Percentiles rank a stretch among this genome's conserved stretches.
Evolutionary conservation across 2,888 invertebrate species (phyloP).

Genomic region (Carterocephalus palaemon): DNA sequence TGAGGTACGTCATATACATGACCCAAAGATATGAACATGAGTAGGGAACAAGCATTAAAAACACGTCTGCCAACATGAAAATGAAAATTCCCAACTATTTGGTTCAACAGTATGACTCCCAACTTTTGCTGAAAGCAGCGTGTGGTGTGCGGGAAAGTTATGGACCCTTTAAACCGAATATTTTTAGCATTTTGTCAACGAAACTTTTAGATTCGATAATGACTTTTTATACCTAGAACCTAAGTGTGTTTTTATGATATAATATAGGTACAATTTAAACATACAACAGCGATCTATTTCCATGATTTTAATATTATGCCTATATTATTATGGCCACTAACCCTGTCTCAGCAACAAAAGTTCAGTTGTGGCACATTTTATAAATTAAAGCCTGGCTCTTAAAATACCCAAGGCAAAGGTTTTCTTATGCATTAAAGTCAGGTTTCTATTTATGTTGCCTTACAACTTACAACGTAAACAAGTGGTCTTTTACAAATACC

Average conservation of each 20-base stretch:
- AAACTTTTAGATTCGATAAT: too few relatives aligned
- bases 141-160: constrained; percentile 15
- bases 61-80: constrained; percentile 7
- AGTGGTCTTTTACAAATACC: background rate
- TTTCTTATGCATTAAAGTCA: background rate
- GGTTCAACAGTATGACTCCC: constrained; percentile 13
- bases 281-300: too few relatives aligned
- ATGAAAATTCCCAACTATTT: constrained; percentile 18
- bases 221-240: too few relatives aligned
- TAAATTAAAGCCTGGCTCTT: background rate
- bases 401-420: background rate
- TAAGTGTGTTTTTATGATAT: too few relatives aligned
- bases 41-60: constrained; percentile 8
- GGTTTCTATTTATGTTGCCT: background rate
- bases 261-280: too few relatives aligned
- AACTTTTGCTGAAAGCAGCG: constrained; percentile 11
- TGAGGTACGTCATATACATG: too few relatives aligned
- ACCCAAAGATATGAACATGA: too few relatives aligned
- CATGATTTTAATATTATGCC: too few relatives aligned
- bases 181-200: background rate
- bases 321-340: too few relatives aligned
- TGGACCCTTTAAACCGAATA: constrained; percentile 6
- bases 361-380: too few relatives aligned
- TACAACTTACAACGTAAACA: background rate
- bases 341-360: too few relatives aligned